Base-by-base conservation (phyloP, 2,888 invertebrate species). In the Alentia gelatinosa region DNA sequence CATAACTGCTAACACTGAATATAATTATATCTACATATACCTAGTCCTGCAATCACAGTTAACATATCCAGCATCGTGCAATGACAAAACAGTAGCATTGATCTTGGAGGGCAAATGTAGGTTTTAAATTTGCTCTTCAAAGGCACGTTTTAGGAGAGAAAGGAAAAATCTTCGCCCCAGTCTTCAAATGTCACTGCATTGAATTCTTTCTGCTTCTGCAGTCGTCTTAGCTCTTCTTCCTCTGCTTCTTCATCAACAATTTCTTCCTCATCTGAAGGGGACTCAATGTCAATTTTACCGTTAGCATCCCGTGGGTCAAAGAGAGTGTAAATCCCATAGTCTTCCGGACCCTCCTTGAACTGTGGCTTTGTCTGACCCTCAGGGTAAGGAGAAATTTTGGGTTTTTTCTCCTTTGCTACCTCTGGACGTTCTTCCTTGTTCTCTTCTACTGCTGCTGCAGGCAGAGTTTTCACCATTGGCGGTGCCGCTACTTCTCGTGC, bases 131-230 rank as follows among this genome's bases (percentile, higher is more conserved):
- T n/a, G n/a, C n/a, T n/a, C n/a, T n/a, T n/a, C n/a, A n/a, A n/a
- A n/a, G n/a, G n/a, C n/a, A n/a, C n/a, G n/a, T n/a, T n/a, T n/a
- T n/a, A n/a, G n/a, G n/a, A n/a, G 26, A 86, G 86, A 30, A 86
- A 86, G 5, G 86, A 86, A 19, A 86, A 86, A 86, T 86, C 86
- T 47, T 86, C 86, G 26, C 86, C 86, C 86, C 86, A 86, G 47
- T 86, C 86, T 0, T 79, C 39, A 23, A 79, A 79, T 0, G 79
- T 37, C 15, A 79, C 39, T 1, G 79, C 79, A 19, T 79, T 39
- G 15, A 23, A 79, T 19, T 35, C 79, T 30, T 42, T 33, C 26
- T 42, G 50, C 26, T 86, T 50, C 47, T 42, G 9, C 86, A 47
- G 47, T 47, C 47, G 30, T 30, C 33, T 12, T n/a, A 42, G 33